Conservation (phyloP, 2,113 vertebrate genomes). For the Stegostoma tigrinum region DNA sequence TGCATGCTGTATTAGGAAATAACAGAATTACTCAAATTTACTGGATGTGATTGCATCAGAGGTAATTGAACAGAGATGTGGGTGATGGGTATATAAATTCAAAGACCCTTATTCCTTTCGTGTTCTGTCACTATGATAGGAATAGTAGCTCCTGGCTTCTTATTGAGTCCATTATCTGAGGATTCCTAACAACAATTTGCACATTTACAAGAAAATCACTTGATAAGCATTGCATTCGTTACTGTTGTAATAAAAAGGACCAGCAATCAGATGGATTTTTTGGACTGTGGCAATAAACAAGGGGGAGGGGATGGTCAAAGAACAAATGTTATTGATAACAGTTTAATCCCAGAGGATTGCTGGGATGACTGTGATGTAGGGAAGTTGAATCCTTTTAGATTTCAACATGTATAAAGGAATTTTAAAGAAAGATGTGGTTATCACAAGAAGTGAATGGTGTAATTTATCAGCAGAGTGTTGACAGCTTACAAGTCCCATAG, state of each 20-base stretch:
- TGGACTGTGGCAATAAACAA: constrained; percentile 46
- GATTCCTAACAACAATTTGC: constrained; percentile 41
- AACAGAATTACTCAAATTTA: constrained; percentile 52
- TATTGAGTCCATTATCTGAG: constrained; percentile 44
- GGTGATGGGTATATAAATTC: background rate
- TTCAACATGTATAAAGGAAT: constrained; percentile 45
- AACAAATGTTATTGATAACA: constrained; percentile 45
- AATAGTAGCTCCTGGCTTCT: constrained; percentile 46
- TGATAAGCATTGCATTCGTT: background rate
- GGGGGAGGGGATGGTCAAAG: background rate
- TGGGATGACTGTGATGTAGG: background rate
- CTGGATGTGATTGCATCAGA: constrained; percentile 51
- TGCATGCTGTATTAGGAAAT: constrained; percentile 48
- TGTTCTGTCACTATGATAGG: constrained; percentile 43
- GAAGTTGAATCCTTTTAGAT: constrained; percentile 42
- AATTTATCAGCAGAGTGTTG: constrained; percentile 47
- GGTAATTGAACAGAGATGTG: constrained; percentile 46
- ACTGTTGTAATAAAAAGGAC: background rate
- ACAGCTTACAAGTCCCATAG: background rate
- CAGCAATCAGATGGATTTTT: constrained; percentile 34
- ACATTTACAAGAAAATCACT: background rate
- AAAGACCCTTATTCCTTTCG: background rate
- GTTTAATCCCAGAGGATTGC: constrained; percentile 29
- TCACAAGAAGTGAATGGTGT: constrained; percentile 44
- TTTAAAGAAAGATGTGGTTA: constrained; percentile 45